Evolutionary conservation across 2,113 vertebrate species (phyloP).

Genomic region (Psilopogon haemacephalus): DNA sequence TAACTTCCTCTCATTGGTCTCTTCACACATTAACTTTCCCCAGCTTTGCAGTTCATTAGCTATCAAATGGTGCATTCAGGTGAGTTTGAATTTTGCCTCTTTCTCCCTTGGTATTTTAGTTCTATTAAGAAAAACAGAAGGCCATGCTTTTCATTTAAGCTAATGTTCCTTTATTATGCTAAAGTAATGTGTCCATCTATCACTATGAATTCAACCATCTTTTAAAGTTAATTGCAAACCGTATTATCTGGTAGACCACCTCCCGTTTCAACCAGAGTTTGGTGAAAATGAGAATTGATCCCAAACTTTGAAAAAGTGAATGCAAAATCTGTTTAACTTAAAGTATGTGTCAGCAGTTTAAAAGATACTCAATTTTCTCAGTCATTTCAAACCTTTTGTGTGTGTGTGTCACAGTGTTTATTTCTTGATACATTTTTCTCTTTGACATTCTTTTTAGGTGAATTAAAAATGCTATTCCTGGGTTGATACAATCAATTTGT

Average conservation of each 20-base stretch:
- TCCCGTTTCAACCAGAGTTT: not conserved
- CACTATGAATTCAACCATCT: not conserved
- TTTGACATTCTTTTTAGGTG: not conserved
- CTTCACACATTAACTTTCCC: not conserved
- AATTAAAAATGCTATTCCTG: not conserved
- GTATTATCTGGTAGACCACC: not conserved
- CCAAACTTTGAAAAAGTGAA: not conserved
- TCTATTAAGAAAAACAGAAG: not conserved
- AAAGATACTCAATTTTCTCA: not conserved
- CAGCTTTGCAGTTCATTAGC: not conserved
- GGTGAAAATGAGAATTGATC: not conserved
- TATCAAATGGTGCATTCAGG: not conserved
- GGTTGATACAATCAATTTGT: not conserved
- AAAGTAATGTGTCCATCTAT: not conserved
- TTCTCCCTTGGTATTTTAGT: not conserved
- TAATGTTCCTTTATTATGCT: not conserved
- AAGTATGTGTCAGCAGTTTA: not conserved
- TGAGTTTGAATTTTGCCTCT: not conserved
- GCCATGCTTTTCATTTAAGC: not conserved
- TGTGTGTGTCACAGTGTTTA: not conserved
- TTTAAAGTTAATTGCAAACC: not conserved
- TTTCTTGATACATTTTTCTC: not conserved
- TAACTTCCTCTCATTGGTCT: not conserved
- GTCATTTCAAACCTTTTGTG: not conserved
- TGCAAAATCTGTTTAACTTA: not conserved